Evolutionary conservation across 2,888 invertebrate species (phyloP), one percentile per base, ranked within the genome.

Genomic region (Lymantria monacha): DNA sequence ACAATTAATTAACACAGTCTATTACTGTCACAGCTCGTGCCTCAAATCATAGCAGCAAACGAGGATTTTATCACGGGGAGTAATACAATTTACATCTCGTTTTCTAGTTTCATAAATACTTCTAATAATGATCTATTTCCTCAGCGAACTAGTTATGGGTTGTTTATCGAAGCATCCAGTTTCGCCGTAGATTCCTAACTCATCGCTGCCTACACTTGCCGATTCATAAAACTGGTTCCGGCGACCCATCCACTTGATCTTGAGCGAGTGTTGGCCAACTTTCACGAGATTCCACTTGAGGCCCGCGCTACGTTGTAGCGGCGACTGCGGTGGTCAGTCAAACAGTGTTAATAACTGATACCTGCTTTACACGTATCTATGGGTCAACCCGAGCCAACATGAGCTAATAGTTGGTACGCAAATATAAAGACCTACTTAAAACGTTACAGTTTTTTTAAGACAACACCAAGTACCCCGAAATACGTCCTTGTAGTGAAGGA

Each of bases 231-330:
- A 83, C 83, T 72, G 79, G 83, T 84, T 83, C 73, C 72, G 69
- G 60, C 76, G 81, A 72, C 72, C 80, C 79, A 79, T 82, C 85
- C 85, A 85, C 86, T 85, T 85, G 81, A 80, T 82, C 80, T 83
- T 79, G 78, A 68, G 68, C 74, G 73, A 69, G 76, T 76, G 79
- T 74, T 83, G 85, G 84, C 85, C 87, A 87, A 90, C 90, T 91
- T 91, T 91, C 90, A 79, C 89, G 80, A 87, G 89, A 91, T 90
- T 89, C 90, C 88, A 74, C 76, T 68, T 67, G 74, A 70, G 74
- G 69, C 69, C 76, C 68, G 62, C 66, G 64, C 70, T 63, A 61
- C 59, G 51, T 54, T 41, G 49, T 51, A 49, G 45, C 41, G 31
- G 41, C 44, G 37, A 30, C 40, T 10, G 38, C 41, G 14, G 22